Base-by-base conservation (phyloP, 1,140 invertebrate species). In the Drosophila equinoxialis region DNA sequence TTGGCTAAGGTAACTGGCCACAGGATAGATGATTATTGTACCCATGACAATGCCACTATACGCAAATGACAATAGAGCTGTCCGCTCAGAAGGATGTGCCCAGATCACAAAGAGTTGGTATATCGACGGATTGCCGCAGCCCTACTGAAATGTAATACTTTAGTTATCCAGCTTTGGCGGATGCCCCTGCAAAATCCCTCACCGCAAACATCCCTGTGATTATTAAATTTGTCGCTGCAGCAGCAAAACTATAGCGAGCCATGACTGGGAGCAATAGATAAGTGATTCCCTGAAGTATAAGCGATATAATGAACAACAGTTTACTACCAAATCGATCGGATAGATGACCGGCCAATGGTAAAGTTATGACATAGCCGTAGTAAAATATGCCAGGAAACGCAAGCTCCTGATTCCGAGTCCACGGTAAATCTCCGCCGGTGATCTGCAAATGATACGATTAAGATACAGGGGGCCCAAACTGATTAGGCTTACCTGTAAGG, bases 1-100 rank as follows among this genome's bases (percentile, higher is more conserved):
- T 6, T 76, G 62, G 42, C 87, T 87, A 0, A 91, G 63, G n/a
- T 71, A 87, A 54, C 51, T 77, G 7, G 81, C 69, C 14, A 90
- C 37, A n/a, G 90, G 90, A 71, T 79, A 91, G 3, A 83, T 76
- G 13, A 80, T 33, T 7, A 90, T 73, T 4, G 79, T 55, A 7
- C 90, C 90, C n/a, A 84, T 54, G 1, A 89, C 71, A 17, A 80
- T 61, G 6, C 90, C 90, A 59, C 84, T 79, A 48, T 87, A 91
- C 7, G 87, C 90, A 45, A 91, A 90, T 0, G 90, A 74, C 2
- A 91, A 14, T 58, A 91, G 63, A 0, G 84, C 63, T 1, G 87
- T 90, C 13, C 90, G 79, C 41, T 91, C 90, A n/a, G 70, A 75
- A 26, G 87, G 90, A 85, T 91, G 90, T 0, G 90, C 82, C 90